Evolutionary conservation across 2,888 invertebrate genomes (phyloP).

Genomic region (Eucriotettix oculatus): DNA sequence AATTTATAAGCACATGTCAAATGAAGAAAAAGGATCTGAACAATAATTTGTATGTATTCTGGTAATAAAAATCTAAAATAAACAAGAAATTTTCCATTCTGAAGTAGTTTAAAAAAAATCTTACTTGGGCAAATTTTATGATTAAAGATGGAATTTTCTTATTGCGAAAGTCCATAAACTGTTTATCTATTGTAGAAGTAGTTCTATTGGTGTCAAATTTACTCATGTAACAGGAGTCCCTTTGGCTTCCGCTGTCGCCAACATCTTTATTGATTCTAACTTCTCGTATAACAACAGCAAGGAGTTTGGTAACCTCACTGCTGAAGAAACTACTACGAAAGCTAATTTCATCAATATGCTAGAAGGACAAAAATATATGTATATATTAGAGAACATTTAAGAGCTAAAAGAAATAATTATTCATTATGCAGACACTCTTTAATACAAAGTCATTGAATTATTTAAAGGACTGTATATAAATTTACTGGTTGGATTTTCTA

Average conservation of each 20-base stretch:
- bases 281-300: conserved; percentile 67
- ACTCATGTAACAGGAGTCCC: conserved; percentile 2
- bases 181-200: not conserved
- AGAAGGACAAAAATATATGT: conserved; percentile 17
- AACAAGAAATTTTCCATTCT: no score
- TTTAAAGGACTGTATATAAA: no score
- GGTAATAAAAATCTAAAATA: no score
- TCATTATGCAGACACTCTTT: no score
- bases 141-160: conserved; percentile 63
- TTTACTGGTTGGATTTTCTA: no score
- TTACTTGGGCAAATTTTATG: conserved; percentile 68
- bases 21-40: no score
- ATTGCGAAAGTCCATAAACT: conserved; percentile 17
- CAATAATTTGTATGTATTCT: no score
- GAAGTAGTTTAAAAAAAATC: conserved; percentile 12
- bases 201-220: conserved; percentile 10
- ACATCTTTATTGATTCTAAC: conserved; percentile 68
- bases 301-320: conserved; percentile 69
- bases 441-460: no score
- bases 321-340: conserved; percentile 76
- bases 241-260: not conserved
- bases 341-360: conserved; percentile 75
- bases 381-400: not conserved
- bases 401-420: no score
- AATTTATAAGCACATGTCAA: no score